phyloP scores from a whole-genome alignment of 64 coral and sea anemone species.

The Montipora foliosa region DNA sequence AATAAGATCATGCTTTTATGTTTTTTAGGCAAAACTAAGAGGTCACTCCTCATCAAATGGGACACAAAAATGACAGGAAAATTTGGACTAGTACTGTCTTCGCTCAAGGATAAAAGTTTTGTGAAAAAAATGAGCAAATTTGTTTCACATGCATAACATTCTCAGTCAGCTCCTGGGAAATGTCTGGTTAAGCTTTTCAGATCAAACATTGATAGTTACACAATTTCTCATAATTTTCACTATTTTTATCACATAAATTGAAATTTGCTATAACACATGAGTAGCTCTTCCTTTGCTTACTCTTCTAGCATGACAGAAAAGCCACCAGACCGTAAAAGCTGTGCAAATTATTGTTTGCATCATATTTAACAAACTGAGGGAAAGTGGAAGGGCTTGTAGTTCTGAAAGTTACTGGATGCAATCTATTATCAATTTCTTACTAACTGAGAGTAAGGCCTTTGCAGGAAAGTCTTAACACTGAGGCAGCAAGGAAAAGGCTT shows the following conservation, averaged over 20 bases:
- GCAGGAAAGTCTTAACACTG: no score
- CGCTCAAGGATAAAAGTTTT: constrained; percentile 7
- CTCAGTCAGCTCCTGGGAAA: background rate
- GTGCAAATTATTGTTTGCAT: no score
- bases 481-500: no score
- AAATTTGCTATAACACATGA: background rate
- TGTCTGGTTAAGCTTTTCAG: background rate
- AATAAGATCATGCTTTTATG: no score
- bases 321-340: no score
- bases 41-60: constrained; percentile 34
- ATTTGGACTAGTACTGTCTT: background rate
- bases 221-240: background rate
- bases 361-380: no score
- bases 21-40: constrained; percentile 56
- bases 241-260: background rate
- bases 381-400: no score
- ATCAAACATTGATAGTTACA: background rate
- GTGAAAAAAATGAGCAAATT: background rate
- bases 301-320: no score
- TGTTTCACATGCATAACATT: background rate
- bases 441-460: no score
- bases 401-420: no score
- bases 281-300: no score
- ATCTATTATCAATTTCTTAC: no score
- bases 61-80: constrained; percentile 33